These are phyloP conservation scores for Brachyopa scutellaris DNA, from an alignment of 2,888 invertebrate genomes.

Conservation along the genomic window DNA sequence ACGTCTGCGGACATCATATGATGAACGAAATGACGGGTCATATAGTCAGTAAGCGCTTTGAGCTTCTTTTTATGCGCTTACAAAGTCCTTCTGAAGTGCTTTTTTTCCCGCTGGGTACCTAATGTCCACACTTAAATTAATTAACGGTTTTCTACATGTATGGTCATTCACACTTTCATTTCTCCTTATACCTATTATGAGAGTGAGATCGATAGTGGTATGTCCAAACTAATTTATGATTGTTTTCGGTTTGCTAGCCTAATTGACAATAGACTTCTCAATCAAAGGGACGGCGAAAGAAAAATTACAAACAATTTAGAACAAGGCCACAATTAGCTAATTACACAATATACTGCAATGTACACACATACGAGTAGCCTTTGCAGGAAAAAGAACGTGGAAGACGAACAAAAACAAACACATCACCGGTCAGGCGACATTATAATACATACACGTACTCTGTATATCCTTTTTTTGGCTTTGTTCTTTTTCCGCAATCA, in stretches of 20 bases:
- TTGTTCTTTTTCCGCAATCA: conserved; percentile 43
- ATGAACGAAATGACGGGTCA: no score
- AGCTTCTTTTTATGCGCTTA: no score
- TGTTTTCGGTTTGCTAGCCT: conserved; percentile 30
- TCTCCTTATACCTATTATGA: no score
- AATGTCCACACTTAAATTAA: no score
- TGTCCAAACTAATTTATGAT: conserved; percentile 35
- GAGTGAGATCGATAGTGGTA: no score
- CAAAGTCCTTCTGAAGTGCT: no score
- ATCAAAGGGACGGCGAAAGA: conserved; percentile 33
- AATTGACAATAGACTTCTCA: conserved; percentile 30
- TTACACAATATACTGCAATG: conserved; percentile 53
- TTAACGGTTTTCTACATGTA: no score
- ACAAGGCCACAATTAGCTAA: conserved; percentile 58
- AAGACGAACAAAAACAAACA: background rate
- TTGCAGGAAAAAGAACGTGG: background rate
- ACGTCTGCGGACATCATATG: no score
- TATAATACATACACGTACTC: no score
- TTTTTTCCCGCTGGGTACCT: no score
- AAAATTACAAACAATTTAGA: conserved; percentile 52
- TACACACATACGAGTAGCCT: conserved; percentile 3
- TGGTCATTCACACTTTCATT: background rate
- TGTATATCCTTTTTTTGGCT: conserved; percentile 26
- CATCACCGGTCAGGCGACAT: conserved; percentile 6
- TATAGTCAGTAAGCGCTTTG: no score